A percentile compares a stretch with the other conserved stretches of the same genome.
These are phyloP conservation scores for Synergus japonicus DNA, from an alignment of 2,888 invertebrate genomes.

Conservation along the genomic window DNA sequence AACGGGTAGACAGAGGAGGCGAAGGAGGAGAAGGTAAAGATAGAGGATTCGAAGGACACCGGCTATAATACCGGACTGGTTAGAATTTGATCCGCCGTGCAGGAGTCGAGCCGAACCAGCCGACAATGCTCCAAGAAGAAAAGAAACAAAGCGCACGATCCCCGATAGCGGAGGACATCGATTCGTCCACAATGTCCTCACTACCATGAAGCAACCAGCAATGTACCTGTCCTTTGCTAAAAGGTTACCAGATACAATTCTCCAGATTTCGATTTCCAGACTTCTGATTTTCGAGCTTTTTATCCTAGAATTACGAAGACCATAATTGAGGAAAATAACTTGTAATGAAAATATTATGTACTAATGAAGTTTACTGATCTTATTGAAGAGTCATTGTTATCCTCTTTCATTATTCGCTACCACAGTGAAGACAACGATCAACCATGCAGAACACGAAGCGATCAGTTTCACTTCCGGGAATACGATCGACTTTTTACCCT, in stretches of 20 bases:
- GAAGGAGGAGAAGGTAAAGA: constrained; percentile 51
- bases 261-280: background rate
- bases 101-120: constrained; percentile 71
- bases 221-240: constrained; percentile 14
- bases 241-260: background rate
- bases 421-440: constrained; percentile 54
- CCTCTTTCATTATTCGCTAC: constrained; percentile 28
- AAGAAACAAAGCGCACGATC: constrained; percentile 59
- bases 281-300: background rate
- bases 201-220: constrained; percentile 44
- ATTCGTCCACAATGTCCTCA: constrained; percentile 56
- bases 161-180: constrained; percentile 59
- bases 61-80: constrained; percentile 75
- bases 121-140: constrained; percentile 69
- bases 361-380: background rate
- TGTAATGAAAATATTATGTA: background rate
- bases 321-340: background rate
- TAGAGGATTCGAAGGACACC: constrained; percentile 72
- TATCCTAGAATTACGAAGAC: background rate
- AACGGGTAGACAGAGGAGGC: constrained; percentile 43
- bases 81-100: constrained; percentile 75
- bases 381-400: constrained; percentile 17
- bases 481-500: constrained; percentile 63
- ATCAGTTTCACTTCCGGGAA: constrained; percentile 69
- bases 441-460: constrained; percentile 50